Percentiles rank a stretch among this genome's conserved stretches.
phyloP scores from a whole-genome alignment of 2,113 vertebrate genomes.

The Thomomys bottae region DNA sequence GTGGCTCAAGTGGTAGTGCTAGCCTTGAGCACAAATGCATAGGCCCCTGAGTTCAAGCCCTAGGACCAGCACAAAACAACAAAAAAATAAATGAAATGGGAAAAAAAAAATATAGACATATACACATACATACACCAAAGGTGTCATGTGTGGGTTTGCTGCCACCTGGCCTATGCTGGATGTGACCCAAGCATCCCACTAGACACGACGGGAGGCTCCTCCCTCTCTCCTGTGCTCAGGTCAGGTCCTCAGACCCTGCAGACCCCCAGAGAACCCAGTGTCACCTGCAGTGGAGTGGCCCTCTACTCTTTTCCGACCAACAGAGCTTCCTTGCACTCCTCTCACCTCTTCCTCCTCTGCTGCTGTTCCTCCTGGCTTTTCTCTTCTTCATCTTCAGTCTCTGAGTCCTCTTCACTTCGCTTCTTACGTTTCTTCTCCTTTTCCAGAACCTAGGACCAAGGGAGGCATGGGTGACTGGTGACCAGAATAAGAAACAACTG shows the following conservation, averaged over 20 bases:
- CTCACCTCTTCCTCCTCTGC: conserved; percentile 88
- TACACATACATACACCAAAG: too few species aligned
- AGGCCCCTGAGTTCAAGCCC: too few species aligned
- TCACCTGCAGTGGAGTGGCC: background rate
- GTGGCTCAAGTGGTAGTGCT: too few species aligned
- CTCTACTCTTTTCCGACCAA: accelerated
- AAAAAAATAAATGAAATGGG: too few species aligned
- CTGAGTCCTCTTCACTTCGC: conserved; percentile 84
- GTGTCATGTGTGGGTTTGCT: background rate
- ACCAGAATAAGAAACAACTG: background rate
- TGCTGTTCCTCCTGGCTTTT: conserved; percentile 78
- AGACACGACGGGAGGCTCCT: background rate
- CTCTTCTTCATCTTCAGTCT: conserved; percentile 86
- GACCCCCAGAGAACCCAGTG: background rate
- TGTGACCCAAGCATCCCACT: background rate
- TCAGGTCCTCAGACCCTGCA: background rate
- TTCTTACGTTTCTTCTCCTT: conserved; percentile 95
- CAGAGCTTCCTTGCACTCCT: too few species aligned
- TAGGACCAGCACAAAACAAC: too few species aligned
- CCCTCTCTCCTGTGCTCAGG: background rate
- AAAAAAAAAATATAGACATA: too few species aligned
- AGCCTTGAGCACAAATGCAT: too few species aligned
- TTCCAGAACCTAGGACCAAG: conserved; percentile 91
- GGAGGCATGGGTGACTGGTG: background rate
- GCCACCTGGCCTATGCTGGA: background rate